phyloP scores from a whole-genome alignment of 2,888 invertebrate genomes.

The Temnothorax unifasciatus region DNA sequence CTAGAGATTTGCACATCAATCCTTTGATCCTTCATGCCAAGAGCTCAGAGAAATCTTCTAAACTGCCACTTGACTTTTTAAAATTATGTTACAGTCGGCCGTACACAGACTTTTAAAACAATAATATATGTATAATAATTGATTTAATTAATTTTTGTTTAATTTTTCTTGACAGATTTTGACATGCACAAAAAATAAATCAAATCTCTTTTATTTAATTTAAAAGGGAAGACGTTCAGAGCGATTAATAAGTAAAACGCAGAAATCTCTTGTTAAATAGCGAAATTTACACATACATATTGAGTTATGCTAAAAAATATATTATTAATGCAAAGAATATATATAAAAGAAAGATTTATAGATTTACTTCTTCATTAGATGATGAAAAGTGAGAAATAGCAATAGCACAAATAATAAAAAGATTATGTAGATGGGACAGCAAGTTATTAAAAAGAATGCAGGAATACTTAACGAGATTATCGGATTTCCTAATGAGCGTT shows the following conservation, averaged over 20 bases:
- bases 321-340: background rate
- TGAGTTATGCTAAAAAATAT: background rate
- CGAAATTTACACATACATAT: background rate
- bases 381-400: background rate
- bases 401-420: constrained; percentile 31
- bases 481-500: constrained; percentile 70
- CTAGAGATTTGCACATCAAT: constrained; percentile 61
- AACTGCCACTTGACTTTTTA: constrained; percentile 69
- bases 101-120: constrained; percentile 2
- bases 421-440: constrained; percentile 13
- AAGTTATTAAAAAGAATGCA: constrained; percentile 46
- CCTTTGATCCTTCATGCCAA: constrained; percentile 69
- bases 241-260: background rate
- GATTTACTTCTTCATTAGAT: background rate
- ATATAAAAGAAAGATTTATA: background rate
- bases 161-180: background rate
- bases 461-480: constrained; percentile 60
- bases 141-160: background rate
- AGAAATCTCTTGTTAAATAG: background rate
- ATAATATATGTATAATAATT: background rate
- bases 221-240: background rate
- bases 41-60: constrained; percentile 43
- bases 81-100: background rate
- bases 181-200: background rate
- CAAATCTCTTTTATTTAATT: background rate